Evolutionary conservation across 2,797 vertebrate genomes (phyloP).

Genomic region (Hemitrygon akajei): DNA sequence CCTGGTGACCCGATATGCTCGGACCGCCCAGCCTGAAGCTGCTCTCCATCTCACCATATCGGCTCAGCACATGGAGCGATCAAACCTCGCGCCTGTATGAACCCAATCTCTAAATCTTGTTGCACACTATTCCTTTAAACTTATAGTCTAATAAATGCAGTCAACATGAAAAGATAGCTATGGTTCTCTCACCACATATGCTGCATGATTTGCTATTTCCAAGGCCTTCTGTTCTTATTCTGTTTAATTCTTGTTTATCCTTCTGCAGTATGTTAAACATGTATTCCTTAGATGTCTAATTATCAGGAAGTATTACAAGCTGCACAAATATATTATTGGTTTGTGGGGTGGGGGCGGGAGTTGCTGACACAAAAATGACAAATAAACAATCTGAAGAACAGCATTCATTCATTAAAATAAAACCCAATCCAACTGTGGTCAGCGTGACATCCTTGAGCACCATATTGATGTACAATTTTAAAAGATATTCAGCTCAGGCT

Average conservation of each 20-base stretch:
- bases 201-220: too few species aligned
- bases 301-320: background rate
- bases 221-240: too few species aligned
- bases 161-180: too few species aligned
- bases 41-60: too few species aligned
- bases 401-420: background rate
- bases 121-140: background rate
- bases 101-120: too few species aligned
- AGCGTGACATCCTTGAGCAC: background rate
- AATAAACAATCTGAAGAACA: background rate
- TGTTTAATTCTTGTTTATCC: background rate
- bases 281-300: background rate
- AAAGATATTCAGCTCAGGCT: background rate
- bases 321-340: background rate
- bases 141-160: background rate
- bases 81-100: background rate
- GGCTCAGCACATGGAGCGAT: too few species aligned
- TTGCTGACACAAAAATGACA: background rate
- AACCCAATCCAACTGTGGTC: background rate
- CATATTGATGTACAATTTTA: background rate
- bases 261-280: background rate
- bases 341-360: background rate
- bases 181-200: too few species aligned
- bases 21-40: too few species aligned
- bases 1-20: too few species aligned